Evolutionary conservation across 2,113 vertebrate species (phyloP), one percentile per base, ranked within the genome.

Genomic region (Archilochus colubris): DNA sequence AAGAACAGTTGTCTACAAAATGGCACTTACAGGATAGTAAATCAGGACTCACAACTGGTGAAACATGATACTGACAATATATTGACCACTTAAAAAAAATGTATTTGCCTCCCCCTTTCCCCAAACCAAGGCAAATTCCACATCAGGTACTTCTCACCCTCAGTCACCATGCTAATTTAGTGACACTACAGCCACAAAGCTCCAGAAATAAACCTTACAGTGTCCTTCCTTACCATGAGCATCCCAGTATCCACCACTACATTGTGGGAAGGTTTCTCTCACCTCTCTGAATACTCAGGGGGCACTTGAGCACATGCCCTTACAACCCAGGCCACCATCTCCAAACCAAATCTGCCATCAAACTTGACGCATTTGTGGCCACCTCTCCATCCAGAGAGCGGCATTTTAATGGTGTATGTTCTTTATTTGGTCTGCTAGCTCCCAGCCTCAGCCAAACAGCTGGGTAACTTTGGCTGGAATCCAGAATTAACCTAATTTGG

Each of bases 211-310:
- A 67, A 84, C 61, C 19, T 92, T 4, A 50, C 0, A 0, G 11
- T 8, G 23, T 6, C 24, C 64, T 63, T 67, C 2, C 0, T 11
- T 27, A 30, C 7, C 38, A 33, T 0, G 0, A 78, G 21, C 62
- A 53, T 5, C 14, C n/a, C 63, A 18, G 7, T 27, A 48, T 10
- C 11, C 46, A 54, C 23, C 1, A 1, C 33, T 5, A 9, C 10
- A 3, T 4, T 12, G 25, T 13, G 4, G 74, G 22, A 82, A 61
- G 25, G 48, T 51, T 75, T 18, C 0, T 31, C 18, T 74, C 28
- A 7, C 38, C 38, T 82, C 43, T 50, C 50, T 69, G 30, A 16
- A 21, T 20, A 12, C 70, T 7, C 14, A 4, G 14, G 6, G 43
- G 9, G 3, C 77, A 81, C 12, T 3, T 9, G 12, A 81, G 62